Evolutionary conservation across 2,113 vertebrate species (phyloP).

Genomic region (Dasyornis broadbenti): DNA sequence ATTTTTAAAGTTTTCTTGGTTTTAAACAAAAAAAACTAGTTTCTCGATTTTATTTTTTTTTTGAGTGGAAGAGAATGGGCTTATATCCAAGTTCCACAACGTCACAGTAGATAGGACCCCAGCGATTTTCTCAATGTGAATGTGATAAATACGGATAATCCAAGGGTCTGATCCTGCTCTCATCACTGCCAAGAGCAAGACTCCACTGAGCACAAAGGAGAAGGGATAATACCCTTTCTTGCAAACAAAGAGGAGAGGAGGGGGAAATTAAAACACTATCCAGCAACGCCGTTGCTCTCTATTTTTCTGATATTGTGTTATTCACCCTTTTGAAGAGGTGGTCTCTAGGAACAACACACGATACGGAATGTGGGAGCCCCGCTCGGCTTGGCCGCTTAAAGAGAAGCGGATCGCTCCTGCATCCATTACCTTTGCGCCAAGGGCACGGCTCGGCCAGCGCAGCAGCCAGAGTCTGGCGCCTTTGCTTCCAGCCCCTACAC

Average conservation of each 20-base stretch:
- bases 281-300: not conserved
- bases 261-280: not conserved
- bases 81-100: not conserved
- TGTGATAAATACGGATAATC: not conserved
- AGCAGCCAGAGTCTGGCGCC: not conserved
- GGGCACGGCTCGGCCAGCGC: not conserved
- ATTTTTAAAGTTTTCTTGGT: not conserved
- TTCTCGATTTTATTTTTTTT: too few species aligned
- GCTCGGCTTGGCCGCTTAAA: accelerated
- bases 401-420: not conserved
- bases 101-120: not conserved
- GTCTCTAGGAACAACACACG: not conserved
- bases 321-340: not conserved
- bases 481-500: not conserved
- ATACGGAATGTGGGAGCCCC: accelerated
- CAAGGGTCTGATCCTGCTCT: not conserved
- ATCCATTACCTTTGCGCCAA: not conserved
- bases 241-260: not conserved
- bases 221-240: not conserved
- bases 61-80: not conserved
- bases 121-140: not conserved
- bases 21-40: not conserved
- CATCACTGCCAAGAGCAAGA: not conserved
- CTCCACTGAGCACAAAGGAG: not conserved
- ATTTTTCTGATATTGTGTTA: not conserved